Conservation (phyloP, 2,797 vertebrate species). For the Ceyx erithaca region DNA sequence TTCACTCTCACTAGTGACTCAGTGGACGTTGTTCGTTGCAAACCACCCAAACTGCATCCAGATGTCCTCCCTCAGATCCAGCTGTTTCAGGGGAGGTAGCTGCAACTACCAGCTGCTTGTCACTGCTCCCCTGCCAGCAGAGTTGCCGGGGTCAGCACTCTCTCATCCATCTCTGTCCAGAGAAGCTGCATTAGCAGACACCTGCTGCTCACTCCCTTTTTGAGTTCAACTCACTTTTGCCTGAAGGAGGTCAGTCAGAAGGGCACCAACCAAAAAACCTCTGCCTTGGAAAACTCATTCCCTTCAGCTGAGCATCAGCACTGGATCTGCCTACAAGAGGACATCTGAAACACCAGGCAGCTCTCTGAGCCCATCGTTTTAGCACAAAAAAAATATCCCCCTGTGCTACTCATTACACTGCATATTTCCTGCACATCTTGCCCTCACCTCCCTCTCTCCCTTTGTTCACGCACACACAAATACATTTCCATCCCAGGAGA, state of each 20-base stretch:
- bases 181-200: background rate
- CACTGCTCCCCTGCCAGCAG: conserved; percentile 44
- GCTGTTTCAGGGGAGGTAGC: conserved; percentile 47
- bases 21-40: background rate
- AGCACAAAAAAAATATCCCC: background rate
- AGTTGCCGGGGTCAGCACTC: background rate
- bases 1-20: background rate
- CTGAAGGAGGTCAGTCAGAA: background rate
- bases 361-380: background rate
- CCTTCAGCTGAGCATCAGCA: background rate
- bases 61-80: conserved; percentile 67
- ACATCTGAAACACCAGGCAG: fast-evolving
- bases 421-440: background rate
- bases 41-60: conserved; percentile 51
- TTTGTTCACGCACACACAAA: background rate
- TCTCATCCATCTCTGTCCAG: conserved; percentile 60
- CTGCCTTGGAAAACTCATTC: background rate
- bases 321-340: background rate
- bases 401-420: fast-evolving
- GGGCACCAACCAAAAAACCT: background rate
- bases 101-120: conserved; percentile 60
- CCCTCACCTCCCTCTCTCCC: background rate
- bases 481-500: background rate
- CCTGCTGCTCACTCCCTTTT: background rate
- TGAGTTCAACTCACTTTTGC: background rate